Conservation (phyloP, 2,113 vertebrate species). For the Vidua chalybeata region DNA sequence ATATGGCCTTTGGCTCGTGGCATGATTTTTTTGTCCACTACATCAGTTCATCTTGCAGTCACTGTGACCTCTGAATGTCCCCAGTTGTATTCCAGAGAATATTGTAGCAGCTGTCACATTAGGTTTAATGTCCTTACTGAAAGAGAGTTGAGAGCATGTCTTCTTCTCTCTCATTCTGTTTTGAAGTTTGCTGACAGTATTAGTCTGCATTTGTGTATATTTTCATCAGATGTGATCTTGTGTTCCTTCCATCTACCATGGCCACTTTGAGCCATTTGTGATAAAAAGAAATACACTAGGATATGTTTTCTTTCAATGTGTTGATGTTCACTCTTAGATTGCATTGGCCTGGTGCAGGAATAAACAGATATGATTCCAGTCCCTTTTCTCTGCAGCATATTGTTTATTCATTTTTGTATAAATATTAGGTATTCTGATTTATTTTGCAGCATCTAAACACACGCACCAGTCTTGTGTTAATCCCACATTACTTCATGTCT, state of each 20-base stretch:
- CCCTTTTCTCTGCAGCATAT: not conserved
- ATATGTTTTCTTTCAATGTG: not conserved
- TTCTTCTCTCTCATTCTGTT: not conserved
- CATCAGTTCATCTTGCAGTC: not conserved
- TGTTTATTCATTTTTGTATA: not conserved
- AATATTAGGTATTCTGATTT: not conserved
- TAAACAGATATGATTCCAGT: not conserved
- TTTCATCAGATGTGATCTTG: not conserved
- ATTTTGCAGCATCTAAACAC: not conserved
- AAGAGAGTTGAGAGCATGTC: not conserved
- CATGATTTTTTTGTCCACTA: not conserved
- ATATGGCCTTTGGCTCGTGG: not conserved
- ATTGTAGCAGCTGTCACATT: not conserved
- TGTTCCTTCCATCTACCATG: not conserved
- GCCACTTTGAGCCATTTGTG: not conserved
- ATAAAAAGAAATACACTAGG: not conserved
- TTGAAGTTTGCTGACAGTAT: not conserved
- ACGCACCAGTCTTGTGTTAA: not conserved
- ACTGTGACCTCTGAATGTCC: not conserved
- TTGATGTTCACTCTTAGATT: not conserved
- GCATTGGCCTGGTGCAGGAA: not conserved
- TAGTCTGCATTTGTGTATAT: not conserved
- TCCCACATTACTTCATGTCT: not conserved
- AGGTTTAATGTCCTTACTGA: not conserved
- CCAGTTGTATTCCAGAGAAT: not conserved